A percentile compares a stretch with the other conserved stretches of the same genome.
Evolutionary conservation across 2,797 vertebrate genomes (phyloP).

Genomic region (Pangasius larnaudii): DNA sequence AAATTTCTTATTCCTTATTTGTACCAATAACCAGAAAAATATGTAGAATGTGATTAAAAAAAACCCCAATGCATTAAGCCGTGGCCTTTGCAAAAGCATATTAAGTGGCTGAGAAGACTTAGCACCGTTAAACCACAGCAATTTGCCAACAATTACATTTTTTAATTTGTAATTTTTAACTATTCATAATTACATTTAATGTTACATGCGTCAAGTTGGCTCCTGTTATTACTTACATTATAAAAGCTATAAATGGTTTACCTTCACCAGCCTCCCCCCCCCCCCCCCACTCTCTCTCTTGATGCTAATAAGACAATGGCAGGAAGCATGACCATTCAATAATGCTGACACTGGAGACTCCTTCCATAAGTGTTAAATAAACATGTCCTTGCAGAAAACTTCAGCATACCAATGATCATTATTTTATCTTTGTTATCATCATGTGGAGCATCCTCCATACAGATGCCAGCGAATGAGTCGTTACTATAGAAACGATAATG

Average conservation of each 20-base stretch:
- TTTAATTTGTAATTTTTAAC: too few relatives aligned
- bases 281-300: fast-evolving
- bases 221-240: not conserved
- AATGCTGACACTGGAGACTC: not conserved
- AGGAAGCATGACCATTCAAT: too few relatives aligned
- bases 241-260: not conserved
- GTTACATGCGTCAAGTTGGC: not conserved
- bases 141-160: not conserved
- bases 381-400: not conserved
- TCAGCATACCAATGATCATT: not conserved
- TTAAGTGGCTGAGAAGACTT: not conserved
- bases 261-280: not conserved
- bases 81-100: not conserved
- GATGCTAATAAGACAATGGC: not conserved
- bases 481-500: not conserved
- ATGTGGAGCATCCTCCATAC: not conserved
- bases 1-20: not conserved
- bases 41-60: not conserved
- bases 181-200: not conserved
- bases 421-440: not conserved
- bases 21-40: not conserved
- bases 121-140: not conserved
- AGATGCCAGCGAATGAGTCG: not conserved
- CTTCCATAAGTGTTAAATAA: not conserved
- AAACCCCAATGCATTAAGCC: not conserved